Percentiles rank a stretch among this genome's conserved stretches.
These are phyloP conservation scores for Sylvietta virens DNA, from an alignment of 2,113 vertebrate genomes.

Conservation along the genomic window DNA sequence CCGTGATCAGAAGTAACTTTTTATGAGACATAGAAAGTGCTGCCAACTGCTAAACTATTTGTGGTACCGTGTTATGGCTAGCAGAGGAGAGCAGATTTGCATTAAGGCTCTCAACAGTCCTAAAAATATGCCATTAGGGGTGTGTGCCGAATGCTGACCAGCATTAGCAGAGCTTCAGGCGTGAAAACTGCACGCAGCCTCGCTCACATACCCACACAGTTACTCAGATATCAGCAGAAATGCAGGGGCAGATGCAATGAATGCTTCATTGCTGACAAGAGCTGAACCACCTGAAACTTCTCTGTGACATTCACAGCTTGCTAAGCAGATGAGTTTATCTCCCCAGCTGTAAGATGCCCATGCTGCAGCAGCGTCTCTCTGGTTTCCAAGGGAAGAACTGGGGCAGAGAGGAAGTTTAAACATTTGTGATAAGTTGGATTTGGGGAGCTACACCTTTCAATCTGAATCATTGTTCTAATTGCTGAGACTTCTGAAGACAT, in stretches of 20 bases:
- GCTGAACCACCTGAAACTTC: neutral
- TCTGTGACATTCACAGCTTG: neutral
- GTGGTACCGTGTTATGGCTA: neutral
- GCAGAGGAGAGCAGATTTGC: neutral
- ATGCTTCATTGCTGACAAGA: neutral
- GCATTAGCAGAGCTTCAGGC: neutral
- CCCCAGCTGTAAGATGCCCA: accelerated
- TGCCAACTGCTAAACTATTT: neutral
- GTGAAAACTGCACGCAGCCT: accelerated
- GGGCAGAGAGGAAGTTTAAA: neutral
- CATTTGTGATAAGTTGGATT: neutral
- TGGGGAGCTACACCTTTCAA: neutral
- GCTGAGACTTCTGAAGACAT: neutral
- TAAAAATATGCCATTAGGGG: neutral
- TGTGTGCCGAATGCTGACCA: neutral
- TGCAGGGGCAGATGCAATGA: neutral
- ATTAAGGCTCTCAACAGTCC: neutral
- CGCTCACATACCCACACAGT: accelerated
- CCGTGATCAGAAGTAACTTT: neutral
- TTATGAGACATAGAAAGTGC: neutral
- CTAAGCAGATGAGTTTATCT: neutral
- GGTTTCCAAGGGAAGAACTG: neutral
- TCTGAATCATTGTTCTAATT: neutral
- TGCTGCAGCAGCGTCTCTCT: accelerated
- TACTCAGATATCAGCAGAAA: neutral